Evolutionary conservation across 2,888 invertebrate genomes (phyloP).

Genomic region (Zhuqinia jingwanae): DNA sequence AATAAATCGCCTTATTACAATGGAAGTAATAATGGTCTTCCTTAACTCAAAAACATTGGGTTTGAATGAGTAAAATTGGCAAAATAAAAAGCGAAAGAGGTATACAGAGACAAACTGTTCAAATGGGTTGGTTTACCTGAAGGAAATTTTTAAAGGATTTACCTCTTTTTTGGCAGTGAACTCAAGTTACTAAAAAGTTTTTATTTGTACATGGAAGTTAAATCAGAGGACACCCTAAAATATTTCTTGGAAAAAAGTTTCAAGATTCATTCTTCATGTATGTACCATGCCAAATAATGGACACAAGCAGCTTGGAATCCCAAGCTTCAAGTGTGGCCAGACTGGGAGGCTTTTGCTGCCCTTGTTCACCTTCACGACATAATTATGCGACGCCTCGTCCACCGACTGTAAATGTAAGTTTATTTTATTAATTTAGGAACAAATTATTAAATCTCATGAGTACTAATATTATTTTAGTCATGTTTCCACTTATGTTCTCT

Average conservation of each 20-base stretch:
- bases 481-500: no score
- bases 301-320: conserved; percentile 65
- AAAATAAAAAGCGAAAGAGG: no score
- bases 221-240: background rate
- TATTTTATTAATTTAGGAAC: no score
- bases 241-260: background rate
- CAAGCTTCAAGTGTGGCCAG: conserved; percentile 49
- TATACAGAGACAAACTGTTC: no score
- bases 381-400: background rate
- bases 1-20: no score
- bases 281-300: conserved; percentile 68
- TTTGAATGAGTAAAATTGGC: no score
- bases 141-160: no score
- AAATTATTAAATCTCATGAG: no score
- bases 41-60: no score
- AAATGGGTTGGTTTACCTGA: no score
- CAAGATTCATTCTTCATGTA: conserved; percentile 48
- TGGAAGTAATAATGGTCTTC: no score
- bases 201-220: background rate
- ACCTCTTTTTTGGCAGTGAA: conserved; percentile 20
- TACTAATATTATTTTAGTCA: no score
- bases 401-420: conserved; percentile 19
- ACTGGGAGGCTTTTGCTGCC: conserved; percentile 43
- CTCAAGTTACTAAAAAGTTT: background rate
- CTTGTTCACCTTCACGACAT: conserved; percentile 30